Percentiles rank a stretch among this genome's conserved stretches.
Conservation (phyloP, 2,797 vertebrate species). For the Toxotes lorentzi region DNA sequence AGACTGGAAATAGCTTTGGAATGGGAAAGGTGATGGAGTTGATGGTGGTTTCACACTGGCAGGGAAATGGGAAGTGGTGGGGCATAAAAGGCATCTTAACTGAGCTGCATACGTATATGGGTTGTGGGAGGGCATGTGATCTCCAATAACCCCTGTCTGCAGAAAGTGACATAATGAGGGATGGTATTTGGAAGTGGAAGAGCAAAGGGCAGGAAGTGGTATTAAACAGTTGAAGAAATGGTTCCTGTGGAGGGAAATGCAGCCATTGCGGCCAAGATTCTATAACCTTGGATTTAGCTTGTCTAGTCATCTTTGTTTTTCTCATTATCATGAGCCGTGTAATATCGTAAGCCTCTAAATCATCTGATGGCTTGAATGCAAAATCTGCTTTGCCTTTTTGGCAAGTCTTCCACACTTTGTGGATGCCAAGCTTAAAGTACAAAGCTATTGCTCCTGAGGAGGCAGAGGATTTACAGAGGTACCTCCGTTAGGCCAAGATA, state of each 20-base stretch:
- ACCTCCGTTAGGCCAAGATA: conserved; percentile 55
- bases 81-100: conserved; percentile 39
- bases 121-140: conserved; percentile 38
- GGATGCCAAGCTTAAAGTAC: conserved; percentile 44
- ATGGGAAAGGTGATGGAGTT: conserved; percentile 16
- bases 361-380: conserved; percentile 62
- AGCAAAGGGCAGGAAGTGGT: conserved; percentile 58
- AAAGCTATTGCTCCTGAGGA: conserved; percentile 51
- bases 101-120: conserved; percentile 26
- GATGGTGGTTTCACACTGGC: conserved; percentile 41
- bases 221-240: conserved; percentile 54
- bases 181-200: conserved; percentile 61
- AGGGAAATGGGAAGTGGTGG: conserved; percentile 43
- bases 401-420: conserved; percentile 41
- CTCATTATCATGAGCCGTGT: conserved; percentile 66
- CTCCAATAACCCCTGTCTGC: conserved; percentile 48
- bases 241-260: conserved; percentile 30
- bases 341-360: conserved; percentile 67
- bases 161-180: conserved; percentile 68
- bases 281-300: conserved; percentile 70
- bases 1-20: conserved; percentile 32
- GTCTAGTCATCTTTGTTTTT: conserved; percentile 69
- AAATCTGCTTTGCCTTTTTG: conserved; percentile 60
- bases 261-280: conserved; percentile 29
- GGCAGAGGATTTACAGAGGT: conserved; percentile 49